Conservation (phyloP, 2,113 vertebrate genomes). For the Halichoeres trimaculatus region DNA sequence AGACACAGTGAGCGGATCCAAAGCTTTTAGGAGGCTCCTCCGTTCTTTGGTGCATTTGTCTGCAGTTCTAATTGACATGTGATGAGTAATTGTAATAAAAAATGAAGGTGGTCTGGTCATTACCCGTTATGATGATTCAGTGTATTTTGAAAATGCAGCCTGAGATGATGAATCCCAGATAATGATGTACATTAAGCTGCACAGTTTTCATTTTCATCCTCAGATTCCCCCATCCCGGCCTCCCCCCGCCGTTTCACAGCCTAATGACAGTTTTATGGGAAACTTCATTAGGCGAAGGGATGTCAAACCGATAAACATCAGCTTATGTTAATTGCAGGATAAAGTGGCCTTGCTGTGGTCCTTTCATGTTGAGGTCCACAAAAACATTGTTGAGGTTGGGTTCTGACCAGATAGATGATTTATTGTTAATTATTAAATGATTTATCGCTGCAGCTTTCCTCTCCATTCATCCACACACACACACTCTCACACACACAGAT, state of each 20-base stretch:
- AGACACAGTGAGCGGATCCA: slow-evolving; percentile 8
- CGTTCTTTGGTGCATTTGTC: slow-evolving; percentile 22
- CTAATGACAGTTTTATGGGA: slow-evolving; percentile 81
- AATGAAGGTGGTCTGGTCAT: slow-evolving; percentile 57
- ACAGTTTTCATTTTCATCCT: slow-evolving; percentile 65
- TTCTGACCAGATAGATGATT: slow-evolving; percentile 44
- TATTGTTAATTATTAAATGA: slow-evolving; percentile 56
- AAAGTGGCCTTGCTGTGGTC: slow-evolving; percentile 41
- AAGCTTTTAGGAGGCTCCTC: slow-evolving; percentile 56
- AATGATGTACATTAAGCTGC: slow-evolving; percentile 74
- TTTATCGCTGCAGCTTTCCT: slow-evolving; percentile 31
- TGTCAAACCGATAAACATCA: slow-evolving; percentile 69
- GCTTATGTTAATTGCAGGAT: slow-evolving; percentile 61
- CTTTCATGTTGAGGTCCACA: slow-evolving; percentile 25
- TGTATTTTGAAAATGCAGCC: slow-evolving; percentile 73
- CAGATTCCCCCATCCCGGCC: not conserved
- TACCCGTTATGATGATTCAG: slow-evolving; percentile 73
- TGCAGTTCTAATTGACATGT: slow-evolving; percentile 56
- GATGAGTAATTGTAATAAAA: slow-evolving; percentile 61
- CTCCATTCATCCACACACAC: slow-evolving; percentile 5
- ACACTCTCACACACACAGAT: not conserved
- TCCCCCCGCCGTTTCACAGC: slow-evolving; percentile 23
- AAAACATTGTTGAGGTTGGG: slow-evolving; percentile 26
- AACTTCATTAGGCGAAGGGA: slow-evolving; percentile 75
- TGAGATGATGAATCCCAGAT: slow-evolving; percentile 68